Percentiles rank a stretch among this genome's conserved stretches.
These are phyloP conservation scores for Lordiphosa collinella DNA, from an alignment of 1,140 invertebrate genomes.

Conservation along the genomic window DNA sequence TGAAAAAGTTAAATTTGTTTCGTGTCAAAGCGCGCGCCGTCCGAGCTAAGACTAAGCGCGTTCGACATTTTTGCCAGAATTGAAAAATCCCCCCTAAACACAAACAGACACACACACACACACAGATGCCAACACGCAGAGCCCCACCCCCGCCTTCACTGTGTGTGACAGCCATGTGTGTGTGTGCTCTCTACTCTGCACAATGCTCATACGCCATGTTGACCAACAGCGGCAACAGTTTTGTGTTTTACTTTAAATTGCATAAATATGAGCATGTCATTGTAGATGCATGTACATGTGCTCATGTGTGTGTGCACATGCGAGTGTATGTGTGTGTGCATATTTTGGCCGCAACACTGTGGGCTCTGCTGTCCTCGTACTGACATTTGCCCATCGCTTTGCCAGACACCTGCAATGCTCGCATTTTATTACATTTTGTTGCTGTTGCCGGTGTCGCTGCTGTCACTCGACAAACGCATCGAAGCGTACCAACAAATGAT, in stretches of 20 bases:
- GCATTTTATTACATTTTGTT: constrained; percentile 71
- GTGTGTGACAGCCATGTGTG: too few relatives aligned
- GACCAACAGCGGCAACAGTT: constrained; percentile 61
- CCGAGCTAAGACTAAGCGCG: constrained; percentile 61
- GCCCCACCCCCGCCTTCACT: not conserved
- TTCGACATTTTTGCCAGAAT: constrained; percentile 72
- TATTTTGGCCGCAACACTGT: constrained; percentile 72
- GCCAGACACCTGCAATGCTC: constrained; percentile 68
- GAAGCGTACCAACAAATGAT: constrained; percentile 73
- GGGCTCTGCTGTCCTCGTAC: constrained; percentile 45
- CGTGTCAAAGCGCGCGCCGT: constrained; percentile 69
- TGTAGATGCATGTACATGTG: constrained; percentile 7
- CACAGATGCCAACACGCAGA: constrained; percentile 38
- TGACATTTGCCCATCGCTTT: constrained; percentile 60
- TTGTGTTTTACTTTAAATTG: constrained; percentile 76
- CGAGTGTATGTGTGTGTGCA: constrained; percentile 22
- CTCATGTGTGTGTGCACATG: constrained; percentile 10
- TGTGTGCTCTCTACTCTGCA: constrained; percentile 21
- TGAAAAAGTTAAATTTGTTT: constrained; percentile 78
- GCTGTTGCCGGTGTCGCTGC: constrained; percentile 17
- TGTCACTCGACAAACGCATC: constrained; percentile 66
- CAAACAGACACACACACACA: constrained; percentile 3
- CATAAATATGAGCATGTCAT: constrained; percentile 62
- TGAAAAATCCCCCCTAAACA: constrained; percentile 55
- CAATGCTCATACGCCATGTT: constrained; percentile 71